Base-by-base conservation (phyloP, 2,888 invertebrate species). In the Noctua janthina region DNA sequence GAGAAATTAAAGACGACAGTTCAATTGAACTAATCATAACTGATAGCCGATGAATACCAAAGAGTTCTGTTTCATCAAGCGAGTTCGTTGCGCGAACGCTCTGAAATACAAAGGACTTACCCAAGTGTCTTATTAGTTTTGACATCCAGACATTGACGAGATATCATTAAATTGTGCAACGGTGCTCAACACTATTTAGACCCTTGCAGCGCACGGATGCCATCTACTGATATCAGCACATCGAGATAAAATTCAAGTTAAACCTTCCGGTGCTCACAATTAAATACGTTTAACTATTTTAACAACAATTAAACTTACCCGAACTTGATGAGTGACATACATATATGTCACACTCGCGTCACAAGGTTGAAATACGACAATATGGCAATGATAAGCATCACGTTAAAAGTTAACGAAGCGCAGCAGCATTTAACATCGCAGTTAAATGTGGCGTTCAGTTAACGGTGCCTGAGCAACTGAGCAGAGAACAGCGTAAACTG, bases 41-140 rank as follows among this genome's bases (percentile, higher is more conserved):
- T 56, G 59, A 54, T 43, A 54, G 29, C 68, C 35, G 81, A 72
- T 35, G 15, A 15, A 43, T 70, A 59, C 62, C 70, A 56, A 81
- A 81, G 46, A 43, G 56, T 54, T 76, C 78, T 72, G 72, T 43
- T 72, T 82, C 49, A 69, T 78, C 69, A 78, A 43, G n/a, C 64
- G 46, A 74, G 56, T 35, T 20, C 64, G 4, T 35, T 51, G 51
- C 72, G 75, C 82, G 72, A 51, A 11, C 75, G 39, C 73, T 64
- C 39, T 17, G 7, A 67, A 51, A 35, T 13, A 66, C 67, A n/a
- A 49, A 74, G 20, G 20, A 59, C 20, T 17, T 54, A 35, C 29
- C 56, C n/a, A 29, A 49, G 66, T 66, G 15, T 17, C 62, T 62
- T 2, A 62, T 62, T 64, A 2, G 35, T 35, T 29, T 64, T 35